Evolutionary conservation across 2,797 vertebrate genomes (phyloP), one percentile per base, ranked within the genome.

Genomic region (Pampus argenteus): DNA sequence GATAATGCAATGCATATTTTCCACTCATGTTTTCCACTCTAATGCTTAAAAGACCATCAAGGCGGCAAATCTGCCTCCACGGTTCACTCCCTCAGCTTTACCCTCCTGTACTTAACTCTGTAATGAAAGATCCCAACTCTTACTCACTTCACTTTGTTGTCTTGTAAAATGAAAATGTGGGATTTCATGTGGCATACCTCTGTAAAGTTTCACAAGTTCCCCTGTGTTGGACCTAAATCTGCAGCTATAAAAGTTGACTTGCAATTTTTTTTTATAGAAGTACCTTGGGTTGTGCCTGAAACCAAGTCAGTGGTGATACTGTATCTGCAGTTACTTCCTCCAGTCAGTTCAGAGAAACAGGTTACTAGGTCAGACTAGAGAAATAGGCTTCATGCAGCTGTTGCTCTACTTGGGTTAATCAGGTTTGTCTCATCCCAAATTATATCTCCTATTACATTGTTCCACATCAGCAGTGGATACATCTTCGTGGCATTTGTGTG

Each of bases 1-100:
- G 81, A 90, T 88, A 88, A 84, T 84, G 67, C 74, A 59, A 70
- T 74, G 82, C 84, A 86, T 86, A 76, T 91, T 92, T 91, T 86
- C 82, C 80, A 70, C 71, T 85, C 54, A 66, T 66, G 79, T 86
- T 89, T 89, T 89, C 84, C 82, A 83, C 22, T 57, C 52, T 55
- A 47, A 84, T 76, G 66, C 78, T 87, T 81, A 80, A 82, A 89
- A 84, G 52, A 72, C 67, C 64, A 82, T 81, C 74, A 80, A 74
- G 71, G 66, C 68, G 54, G 49, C 74, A 64, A 34, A 68, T 80
- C 57, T 67, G 69, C 71, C 75, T 82, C 77, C 26, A 3, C 51
- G 67, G 66, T 77, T 85, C 34, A 71, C 75, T 83, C 61, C 74
- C 70, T 74, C 63, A 71, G 79, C 75, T 78, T 68, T 83, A 74